phyloP scores from a whole-genome alignment of 2,113 vertebrate species.

The Tetrax tetrax region DNA sequence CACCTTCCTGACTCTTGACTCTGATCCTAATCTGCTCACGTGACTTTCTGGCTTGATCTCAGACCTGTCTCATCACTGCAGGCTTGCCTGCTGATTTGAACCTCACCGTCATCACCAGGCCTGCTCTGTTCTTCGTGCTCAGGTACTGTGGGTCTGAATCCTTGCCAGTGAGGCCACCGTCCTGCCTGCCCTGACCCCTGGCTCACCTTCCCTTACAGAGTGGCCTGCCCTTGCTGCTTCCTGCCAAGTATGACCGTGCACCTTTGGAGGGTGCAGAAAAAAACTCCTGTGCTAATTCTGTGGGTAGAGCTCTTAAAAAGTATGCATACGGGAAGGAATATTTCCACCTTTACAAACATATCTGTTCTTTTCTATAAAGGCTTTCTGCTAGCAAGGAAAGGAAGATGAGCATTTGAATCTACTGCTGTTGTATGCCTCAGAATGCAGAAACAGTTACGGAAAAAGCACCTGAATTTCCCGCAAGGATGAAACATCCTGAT shows the following conservation, averaged over 20 bases:
- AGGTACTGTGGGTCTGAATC: neutral
- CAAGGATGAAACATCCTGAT: neutral
- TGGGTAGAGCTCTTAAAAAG: neutral
- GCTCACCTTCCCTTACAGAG: neutral
- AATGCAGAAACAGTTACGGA: neutral
- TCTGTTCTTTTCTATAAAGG: neutral
- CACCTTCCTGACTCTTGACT: neutral
- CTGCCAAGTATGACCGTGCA: rapidly evolving
- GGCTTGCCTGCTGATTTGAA: neutral
- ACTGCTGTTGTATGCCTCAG: neutral
- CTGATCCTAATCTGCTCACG: neutral
- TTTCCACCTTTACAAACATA: neutral
- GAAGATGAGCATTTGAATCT: neutral
- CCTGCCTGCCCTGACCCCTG: neutral
- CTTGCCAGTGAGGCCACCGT: neutral
- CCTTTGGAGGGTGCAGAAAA: neutral
- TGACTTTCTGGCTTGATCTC: neutral
- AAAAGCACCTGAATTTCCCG: neutral
- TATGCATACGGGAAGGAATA: neutral
- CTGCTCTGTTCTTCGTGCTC: neutral
- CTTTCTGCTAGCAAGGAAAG: neutral
- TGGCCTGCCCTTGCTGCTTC: neutral
- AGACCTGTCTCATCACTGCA: neutral
- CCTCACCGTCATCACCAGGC: neutral
- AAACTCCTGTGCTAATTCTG: neutral